Percentiles rank a stretch among this genome's conserved stretches.
phyloP scores from a whole-genome alignment of 1,140 invertebrate species.

The Cheumatopsyche charites region DNA sequence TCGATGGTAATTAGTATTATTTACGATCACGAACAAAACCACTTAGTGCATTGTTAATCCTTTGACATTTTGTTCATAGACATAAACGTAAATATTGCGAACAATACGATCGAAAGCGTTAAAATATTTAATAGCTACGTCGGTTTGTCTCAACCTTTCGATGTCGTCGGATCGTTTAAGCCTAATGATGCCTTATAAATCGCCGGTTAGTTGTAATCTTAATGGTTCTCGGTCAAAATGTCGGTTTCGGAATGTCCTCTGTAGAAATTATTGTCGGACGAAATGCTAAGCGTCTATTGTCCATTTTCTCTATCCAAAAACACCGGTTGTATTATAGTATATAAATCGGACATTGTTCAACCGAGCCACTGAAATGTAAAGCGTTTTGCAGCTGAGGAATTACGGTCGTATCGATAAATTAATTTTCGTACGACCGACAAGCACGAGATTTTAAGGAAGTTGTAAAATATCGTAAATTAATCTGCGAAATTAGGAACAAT shows the following conservation, averaged over 20 bases:
- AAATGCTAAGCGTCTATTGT: constrained; percentile 5
- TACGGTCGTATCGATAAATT: no score
- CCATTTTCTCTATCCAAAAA: background rate
- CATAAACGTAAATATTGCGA: background rate
- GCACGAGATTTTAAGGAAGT: no score
- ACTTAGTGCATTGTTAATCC: background rate
- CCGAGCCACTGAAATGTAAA: no score
- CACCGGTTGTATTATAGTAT: no score
- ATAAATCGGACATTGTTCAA: no score
- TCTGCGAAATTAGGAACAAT: no score
- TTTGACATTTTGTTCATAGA: background rate
- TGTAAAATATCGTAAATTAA: no score
- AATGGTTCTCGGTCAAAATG: constrained; percentile 4
- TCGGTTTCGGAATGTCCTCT: background rate
- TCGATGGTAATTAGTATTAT: background rate
- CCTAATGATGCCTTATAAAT: constrained; percentile 13
- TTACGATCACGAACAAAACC: background rate
- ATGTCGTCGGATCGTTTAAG: constrained; percentile 7
- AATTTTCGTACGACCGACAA: no score
- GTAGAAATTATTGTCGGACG: background rate
- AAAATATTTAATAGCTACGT: background rate
- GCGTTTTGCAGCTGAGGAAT: no score
- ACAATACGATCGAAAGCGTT: background rate
- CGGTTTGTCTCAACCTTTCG: constrained; percentile 9
- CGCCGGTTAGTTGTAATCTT: constrained; percentile 16